These are phyloP conservation scores for Panopea generosa DNA, from an alignment of 2,888 invertebrate species.

Conservation along the genomic window DNA sequence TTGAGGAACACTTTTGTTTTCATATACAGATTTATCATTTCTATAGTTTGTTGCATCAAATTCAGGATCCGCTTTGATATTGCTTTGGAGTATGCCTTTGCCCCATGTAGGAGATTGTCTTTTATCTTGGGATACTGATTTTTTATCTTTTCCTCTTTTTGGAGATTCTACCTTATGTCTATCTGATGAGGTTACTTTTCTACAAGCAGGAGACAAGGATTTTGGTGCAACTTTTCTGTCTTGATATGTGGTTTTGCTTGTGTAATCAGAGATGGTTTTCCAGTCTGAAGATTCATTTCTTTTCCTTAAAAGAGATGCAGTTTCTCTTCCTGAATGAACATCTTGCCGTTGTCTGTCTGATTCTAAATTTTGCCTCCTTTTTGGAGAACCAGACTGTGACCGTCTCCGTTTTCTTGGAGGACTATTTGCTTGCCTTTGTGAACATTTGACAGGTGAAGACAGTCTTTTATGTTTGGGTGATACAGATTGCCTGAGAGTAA, in stretches of 20 bases:
- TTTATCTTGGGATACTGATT: no score
- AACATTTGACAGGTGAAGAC: neutral
- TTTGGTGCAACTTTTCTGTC: no score
- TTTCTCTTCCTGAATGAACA: no score
- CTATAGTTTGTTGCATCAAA: conserved; percentile 61
- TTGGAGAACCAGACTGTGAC: neutral
- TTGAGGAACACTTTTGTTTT: conserved; percentile 17
- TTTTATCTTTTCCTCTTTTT: neutral
- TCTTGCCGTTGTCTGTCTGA: no score
- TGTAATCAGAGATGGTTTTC: no score
- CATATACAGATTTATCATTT: conserved; percentile 20
- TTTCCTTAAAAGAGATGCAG: no score
- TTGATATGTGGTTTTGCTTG: no score
- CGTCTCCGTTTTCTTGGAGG: no score
- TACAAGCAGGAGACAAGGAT: no score
- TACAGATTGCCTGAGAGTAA: no score
- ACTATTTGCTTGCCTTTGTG: no score
- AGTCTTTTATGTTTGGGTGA: conserved; percentile 6
- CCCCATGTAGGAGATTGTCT: neutral
- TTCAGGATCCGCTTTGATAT: conserved; percentile 48
- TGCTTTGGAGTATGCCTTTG: neutral
- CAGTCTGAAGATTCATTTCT: no score
- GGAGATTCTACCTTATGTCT: conserved; percentile 5
- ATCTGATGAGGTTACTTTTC: neutral
- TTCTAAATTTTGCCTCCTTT: neutral